These are phyloP conservation scores for Alviniconcha marisindica DNA, from an alignment of 1,140 invertebrate genomes.

Conservation along the genomic window DNA sequence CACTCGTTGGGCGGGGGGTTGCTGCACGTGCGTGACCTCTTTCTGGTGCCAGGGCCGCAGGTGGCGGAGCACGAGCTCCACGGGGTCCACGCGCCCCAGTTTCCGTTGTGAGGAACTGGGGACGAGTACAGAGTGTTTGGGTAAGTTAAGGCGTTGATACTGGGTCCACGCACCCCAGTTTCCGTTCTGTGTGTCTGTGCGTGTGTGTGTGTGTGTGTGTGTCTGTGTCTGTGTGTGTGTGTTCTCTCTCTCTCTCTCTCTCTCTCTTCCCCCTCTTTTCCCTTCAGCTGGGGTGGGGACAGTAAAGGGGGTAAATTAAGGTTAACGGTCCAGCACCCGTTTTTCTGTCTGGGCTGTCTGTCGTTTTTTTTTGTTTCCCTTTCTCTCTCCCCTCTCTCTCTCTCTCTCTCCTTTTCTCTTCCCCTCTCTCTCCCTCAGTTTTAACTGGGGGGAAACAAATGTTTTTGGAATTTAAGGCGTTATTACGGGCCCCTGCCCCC, in stretches of 20 bases:
- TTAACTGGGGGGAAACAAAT: too few species aligned
- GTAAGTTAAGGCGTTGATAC: too few species aligned
- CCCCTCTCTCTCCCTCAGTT: too few species aligned
- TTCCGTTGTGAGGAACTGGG: slow-evolving; percentile 55
- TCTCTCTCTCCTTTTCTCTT: background rate
- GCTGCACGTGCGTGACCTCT: slow-evolving; percentile 51
- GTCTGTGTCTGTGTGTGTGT: slow-evolving; percentile 61
- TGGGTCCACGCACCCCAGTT: too few species aligned
- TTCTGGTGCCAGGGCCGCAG: slow-evolving; percentile 54
- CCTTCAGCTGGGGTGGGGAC: too few species aligned
- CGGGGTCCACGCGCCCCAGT: slow-evolving; percentile 59
- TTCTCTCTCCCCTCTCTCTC: slow-evolving; percentile 29
- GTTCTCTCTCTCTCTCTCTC: slow-evolving; percentile 61
- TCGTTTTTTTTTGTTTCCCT: background rate
- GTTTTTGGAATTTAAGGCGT: too few species aligned
- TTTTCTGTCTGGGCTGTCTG: too few species aligned
- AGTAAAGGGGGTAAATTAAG: too few species aligned
- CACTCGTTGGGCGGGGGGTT: slow-evolving; percentile 53
- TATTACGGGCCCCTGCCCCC: too few species aligned
- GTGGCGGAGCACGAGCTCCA: slow-evolving; percentile 58
- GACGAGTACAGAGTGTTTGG: background rate
- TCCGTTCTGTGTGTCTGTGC: slow-evolving; percentile 45
- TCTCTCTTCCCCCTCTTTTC: too few species aligned
- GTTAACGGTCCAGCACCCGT: too few species aligned
- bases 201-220: slow-evolving; percentile 55